Evolutionary conservation across 2,797 vertebrate genomes (phyloP).

Genomic region (Spinus olivaceus): DNA sequence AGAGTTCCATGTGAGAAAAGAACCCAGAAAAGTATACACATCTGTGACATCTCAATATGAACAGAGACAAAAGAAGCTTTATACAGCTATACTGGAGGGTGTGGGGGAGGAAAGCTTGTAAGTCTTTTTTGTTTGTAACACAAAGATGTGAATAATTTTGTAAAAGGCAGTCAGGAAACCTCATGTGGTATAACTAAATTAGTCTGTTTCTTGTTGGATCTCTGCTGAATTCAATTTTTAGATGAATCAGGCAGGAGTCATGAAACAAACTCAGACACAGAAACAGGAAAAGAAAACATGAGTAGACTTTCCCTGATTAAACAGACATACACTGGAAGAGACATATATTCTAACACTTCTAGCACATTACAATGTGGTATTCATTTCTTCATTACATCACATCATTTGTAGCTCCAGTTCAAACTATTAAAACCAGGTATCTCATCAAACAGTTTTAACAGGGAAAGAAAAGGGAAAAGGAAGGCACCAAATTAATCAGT

Average conservation of each 20-base stretch:
- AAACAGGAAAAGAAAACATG: neutral
- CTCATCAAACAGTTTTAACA: neutral
- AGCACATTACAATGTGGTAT: neutral
- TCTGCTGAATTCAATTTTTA: neutral
- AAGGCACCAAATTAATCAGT: neutral
- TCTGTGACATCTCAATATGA: neutral
- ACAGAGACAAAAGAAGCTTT: neutral
- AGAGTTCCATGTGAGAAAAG: neutral
- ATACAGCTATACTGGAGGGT: neutral
- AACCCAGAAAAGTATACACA: neutral
- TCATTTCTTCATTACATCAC: neutral
- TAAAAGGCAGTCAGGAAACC: neutral
- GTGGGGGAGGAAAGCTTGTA: neutral
- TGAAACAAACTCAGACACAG: neutral
- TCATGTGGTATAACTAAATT: neutral
- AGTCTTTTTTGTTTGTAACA: neutral
- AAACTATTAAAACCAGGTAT: neutral
- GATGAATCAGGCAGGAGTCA: neutral
- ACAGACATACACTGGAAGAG: neutral
- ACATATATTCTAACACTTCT: neutral
- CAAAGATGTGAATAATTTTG: neutral
- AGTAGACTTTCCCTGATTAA: neutral
- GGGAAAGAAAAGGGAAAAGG: neutral
- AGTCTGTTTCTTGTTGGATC: neutral
- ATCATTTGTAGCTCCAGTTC: neutral